Evolutionary conservation across 1,140 invertebrate species (phyloP).

Genomic region (Drosophila asahinai): DNA sequence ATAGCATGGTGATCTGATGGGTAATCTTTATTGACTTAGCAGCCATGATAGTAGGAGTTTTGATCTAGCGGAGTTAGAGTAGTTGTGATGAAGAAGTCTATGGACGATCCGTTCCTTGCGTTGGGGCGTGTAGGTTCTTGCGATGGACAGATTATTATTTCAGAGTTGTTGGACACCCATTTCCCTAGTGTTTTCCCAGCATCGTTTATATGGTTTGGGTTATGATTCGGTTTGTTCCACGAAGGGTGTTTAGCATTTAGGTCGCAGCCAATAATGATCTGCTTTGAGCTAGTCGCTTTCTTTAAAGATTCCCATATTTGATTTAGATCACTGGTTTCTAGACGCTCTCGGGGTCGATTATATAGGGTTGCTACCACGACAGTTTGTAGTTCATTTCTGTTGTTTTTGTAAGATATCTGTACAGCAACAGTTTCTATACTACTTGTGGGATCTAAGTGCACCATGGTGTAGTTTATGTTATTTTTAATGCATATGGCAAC

Average conservation of each 20-base stretch:
- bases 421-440: too few relatives aligned
- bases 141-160: too few relatives aligned
- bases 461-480: too few relatives aligned
- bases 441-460: too few relatives aligned
- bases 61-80: background rate
- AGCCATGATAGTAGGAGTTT: background rate
- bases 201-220: background rate
- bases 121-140: conserved; percentile 2
- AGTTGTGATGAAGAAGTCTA: background rate
- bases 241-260: background rate
- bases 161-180: background rate
- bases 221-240: background rate
- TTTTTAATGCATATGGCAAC: too few relatives aligned
- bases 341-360: too few relatives aligned
- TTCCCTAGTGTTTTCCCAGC: background rate
- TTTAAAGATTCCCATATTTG: too few relatives aligned
- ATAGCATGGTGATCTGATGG: background rate
- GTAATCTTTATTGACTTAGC: background rate
- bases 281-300: too few relatives aligned
- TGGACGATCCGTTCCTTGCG: background rate
- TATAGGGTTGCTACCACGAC: too few relatives aligned
- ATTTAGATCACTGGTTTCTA: too few relatives aligned
- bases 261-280: background rate
- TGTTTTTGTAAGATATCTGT: too few relatives aligned
- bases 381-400: too few relatives aligned